Evolutionary conservation across 2,113 vertebrate genomes (phyloP), one percentile per base, ranked within the genome.

Genomic region (Orthochromis malagaraziensis): DNA sequence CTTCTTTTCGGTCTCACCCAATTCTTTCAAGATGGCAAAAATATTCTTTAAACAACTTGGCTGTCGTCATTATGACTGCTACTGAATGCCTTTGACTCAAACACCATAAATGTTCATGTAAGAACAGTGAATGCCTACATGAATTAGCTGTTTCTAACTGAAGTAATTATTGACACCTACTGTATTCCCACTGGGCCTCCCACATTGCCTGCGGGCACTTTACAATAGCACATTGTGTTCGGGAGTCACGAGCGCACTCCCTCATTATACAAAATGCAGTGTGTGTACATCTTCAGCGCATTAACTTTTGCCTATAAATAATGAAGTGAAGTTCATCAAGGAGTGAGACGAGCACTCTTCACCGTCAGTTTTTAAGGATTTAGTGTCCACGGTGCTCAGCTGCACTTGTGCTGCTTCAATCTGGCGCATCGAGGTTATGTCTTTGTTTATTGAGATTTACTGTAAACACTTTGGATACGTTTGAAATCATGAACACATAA

Each of bases 111-210:
- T 14, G 45, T 70, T 77, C 12, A 21, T 65, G 51, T 45, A 29
- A 24, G 54, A 87, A 68, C 79, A 51, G 58, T 29, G 63, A 79
- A 80, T 86, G 68, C 83, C 81, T 60, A 79, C 60, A 82, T 57
- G 58, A 86, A 89, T 89, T 85, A 73, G 35, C 70, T 70, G 19
- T 83, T 89, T 91, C 57, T 83, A 82, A 84, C 84, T 58, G 11
- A 88, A 83, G 86, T 88, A 83, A 92, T 92, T 89, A 92, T 86
- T 80, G 70, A 89, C 92, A 68, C 90, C 84, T 87, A 83, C 92
- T 26, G 54, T 65, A 49, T 84, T 86, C 91, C 91, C 94, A 81
- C 83, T 80, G 90, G 89, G 84, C 92, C 87, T 87, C 94, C 91
- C 84, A 93, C 93, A 60, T 73, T 83, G 87, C 84, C 87, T 75